A percentile compares a stretch with the other conserved stretches of the same genome.
phyloP scores from a whole-genome alignment of 2,113 vertebrate genomes.

The Isichthys henryi region DNA sequence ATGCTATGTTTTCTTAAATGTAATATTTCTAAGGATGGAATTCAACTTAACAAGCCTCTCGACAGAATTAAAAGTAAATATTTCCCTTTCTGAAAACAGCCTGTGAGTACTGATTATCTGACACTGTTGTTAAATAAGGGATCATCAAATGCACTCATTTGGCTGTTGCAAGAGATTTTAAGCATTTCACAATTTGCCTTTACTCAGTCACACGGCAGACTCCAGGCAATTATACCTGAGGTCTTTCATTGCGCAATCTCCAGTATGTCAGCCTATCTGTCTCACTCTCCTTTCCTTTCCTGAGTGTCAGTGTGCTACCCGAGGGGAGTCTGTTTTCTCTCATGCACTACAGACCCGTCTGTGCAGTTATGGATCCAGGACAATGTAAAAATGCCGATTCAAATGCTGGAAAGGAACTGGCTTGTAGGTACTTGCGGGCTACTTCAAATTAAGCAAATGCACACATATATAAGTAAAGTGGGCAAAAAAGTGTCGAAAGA shows the following conservation, averaged over 20 bases:
- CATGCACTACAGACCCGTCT: neutral
- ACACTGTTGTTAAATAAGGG: neutral
- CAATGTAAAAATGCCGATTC: neutral
- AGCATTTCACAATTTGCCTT: neutral
- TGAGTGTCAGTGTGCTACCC: neutral
- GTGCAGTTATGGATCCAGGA: neutral
- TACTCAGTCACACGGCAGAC: neutral
- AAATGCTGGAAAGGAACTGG: neutral
- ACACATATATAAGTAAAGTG: neutral
- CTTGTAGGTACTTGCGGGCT: neutral
- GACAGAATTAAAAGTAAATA: conserved; percentile 7
- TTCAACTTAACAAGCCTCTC: conserved; percentile 6
- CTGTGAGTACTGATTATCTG: neutral
- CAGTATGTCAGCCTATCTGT: neutral
- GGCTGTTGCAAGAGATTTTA: neutral
- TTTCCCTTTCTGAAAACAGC: conserved; percentile 2
- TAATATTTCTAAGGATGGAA: conserved; percentile 5
- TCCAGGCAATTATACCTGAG: neutral
- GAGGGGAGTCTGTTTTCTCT: neutral
- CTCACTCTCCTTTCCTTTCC: neutral
- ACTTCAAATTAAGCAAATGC: neutral
- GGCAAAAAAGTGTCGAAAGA: neutral
- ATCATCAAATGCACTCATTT: neutral
- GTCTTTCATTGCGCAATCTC: neutral
- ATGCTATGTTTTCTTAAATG: conserved; percentile 4